phyloP scores from a whole-genome alignment of 2,113 vertebrate species.

The Odontesthes bonariensis region DNA sequence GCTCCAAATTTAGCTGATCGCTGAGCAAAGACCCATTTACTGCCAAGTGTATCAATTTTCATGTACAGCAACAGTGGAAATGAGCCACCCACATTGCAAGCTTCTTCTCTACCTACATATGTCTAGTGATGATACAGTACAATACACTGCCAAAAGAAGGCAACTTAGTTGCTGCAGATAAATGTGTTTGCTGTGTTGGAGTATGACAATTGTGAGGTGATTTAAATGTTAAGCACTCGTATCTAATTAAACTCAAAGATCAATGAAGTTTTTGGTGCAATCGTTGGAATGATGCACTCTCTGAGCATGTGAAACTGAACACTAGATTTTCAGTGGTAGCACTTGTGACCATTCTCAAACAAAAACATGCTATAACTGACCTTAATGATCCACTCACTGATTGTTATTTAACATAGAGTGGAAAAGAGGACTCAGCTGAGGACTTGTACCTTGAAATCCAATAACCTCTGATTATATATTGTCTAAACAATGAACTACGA shows the following conservation, averaged over 20 bases:
- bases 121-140: slow-evolving; percentile 36
- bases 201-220: neutral
- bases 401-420: slow-evolving; percentile 30
- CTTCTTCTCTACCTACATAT: slow-evolving; percentile 58
- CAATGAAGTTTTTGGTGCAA: neutral
- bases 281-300: neutral
- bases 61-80: slow-evolving; percentile 58
- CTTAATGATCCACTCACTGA: neutral
- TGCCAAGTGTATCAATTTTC: slow-evolving; percentile 51
- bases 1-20: slow-evolving; percentile 38
- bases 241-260: neutral
- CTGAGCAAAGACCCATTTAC: slow-evolving; percentile 36
- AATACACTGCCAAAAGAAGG: neutral
- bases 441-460: slow-evolving; percentile 42
- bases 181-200: neutral
- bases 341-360: neutral
- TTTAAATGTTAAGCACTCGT: neutral
- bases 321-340: neutral
- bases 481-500: slow-evolving; percentile 43
- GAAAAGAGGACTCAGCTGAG: slow-evolving; percentile 3
- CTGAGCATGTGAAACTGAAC: slow-evolving; percentile 9
- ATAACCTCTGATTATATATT: slow-evolving; percentile 39
- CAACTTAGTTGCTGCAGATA: neutral
- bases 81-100: slow-evolving; percentile 66
- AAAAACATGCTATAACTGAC: slow-evolving; percentile 11